Conservation (phyloP, 1,140 invertebrate species). For the Bombus turneri region DNA sequence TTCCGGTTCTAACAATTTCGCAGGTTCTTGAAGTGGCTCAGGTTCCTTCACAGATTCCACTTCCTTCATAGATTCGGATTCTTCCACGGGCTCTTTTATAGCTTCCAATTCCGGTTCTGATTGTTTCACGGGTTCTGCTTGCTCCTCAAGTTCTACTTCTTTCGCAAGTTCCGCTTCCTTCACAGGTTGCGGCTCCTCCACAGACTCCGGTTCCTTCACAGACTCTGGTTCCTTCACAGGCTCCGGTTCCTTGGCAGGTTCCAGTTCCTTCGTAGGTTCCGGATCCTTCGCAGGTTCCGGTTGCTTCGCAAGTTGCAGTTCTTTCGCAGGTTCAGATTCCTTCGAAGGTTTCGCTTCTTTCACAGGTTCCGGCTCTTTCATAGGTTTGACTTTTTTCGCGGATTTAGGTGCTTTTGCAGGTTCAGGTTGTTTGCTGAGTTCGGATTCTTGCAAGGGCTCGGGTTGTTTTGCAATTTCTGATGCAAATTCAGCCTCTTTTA, state of each 20-base stretch:
- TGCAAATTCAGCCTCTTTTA: slow-evolving; percentile 40
- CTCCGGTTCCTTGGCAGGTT: slow-evolving; percentile 28
- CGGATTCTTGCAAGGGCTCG: slow-evolving; percentile 36
- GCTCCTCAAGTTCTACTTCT: slow-evolving; percentile 42
- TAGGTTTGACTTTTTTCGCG: slow-evolving; percentile 35
- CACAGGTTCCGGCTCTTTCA: slow-evolving; percentile 1
- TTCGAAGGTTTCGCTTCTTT: slow-evolving; percentile 28
- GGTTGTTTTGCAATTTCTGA: slow-evolving; percentile 40
- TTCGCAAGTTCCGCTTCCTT: neutral
- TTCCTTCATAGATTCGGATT: neutral
- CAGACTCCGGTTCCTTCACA: slow-evolving; percentile 7
- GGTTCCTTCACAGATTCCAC: neutral
- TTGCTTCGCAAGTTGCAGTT: slow-evolving; percentile 44
- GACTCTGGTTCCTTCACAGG: slow-evolving; percentile 52
- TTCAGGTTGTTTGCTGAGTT: slow-evolving; percentile 46
- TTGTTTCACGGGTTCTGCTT: slow-evolving; percentile 49
- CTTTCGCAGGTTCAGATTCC: slow-evolving; percentile 26
- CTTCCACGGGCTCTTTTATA: neutral
- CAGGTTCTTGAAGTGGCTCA: neutral
- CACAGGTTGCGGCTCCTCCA: slow-evolving; percentile 37
- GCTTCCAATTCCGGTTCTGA: slow-evolving; percentile 34
- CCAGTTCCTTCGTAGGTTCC: neutral
- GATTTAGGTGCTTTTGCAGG: slow-evolving; percentile 51
- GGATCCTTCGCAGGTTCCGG: neutral
- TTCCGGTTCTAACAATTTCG: neutral